Conservation (phyloP, 2,888 invertebrate genomes). For the Caradrina clavipalpis region DNA sequence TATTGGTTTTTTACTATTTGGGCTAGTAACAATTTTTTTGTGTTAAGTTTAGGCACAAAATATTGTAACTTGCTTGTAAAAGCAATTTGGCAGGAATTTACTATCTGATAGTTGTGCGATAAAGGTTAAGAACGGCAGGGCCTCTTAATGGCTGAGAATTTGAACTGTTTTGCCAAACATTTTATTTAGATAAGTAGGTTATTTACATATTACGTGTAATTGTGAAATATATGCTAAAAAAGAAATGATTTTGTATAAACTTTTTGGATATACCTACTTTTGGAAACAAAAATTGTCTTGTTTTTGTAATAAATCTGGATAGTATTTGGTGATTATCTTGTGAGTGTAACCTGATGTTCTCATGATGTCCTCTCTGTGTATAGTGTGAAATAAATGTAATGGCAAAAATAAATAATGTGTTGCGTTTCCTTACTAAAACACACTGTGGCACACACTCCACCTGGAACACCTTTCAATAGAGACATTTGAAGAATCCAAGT, state of each 20-base stretch:
- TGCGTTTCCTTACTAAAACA: not conserved
- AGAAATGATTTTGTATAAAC: conserved; percentile 38
- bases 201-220: conserved; percentile 15
- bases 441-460: no score
- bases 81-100: conserved; percentile 14
- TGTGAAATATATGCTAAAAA: not conserved
- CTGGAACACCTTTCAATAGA: not conserved
- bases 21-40: not conserved
- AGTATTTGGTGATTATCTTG: conserved; percentile 30
- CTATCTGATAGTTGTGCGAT: not conserved
- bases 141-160: conserved; percentile 7
- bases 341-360: conserved; percentile 33
- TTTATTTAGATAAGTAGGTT: conserved; percentile 28
- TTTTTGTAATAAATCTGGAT: conserved; percentile 45
- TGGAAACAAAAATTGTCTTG: conserved; percentile 39
- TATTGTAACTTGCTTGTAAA: conserved; percentile 8
- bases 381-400: conserved; percentile 39
- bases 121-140: not conserved
- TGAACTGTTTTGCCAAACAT: conserved; percentile 42
- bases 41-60: conserved; percentile 10
- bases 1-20: no score
- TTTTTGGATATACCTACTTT: conserved; percentile 40
- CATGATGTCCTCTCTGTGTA: conserved; percentile 32
- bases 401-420: conserved; percentile 20
- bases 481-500: not conserved